Conservation (phyloP, 2,888 invertebrate genomes). For the Frankliniella fusca region DNA sequence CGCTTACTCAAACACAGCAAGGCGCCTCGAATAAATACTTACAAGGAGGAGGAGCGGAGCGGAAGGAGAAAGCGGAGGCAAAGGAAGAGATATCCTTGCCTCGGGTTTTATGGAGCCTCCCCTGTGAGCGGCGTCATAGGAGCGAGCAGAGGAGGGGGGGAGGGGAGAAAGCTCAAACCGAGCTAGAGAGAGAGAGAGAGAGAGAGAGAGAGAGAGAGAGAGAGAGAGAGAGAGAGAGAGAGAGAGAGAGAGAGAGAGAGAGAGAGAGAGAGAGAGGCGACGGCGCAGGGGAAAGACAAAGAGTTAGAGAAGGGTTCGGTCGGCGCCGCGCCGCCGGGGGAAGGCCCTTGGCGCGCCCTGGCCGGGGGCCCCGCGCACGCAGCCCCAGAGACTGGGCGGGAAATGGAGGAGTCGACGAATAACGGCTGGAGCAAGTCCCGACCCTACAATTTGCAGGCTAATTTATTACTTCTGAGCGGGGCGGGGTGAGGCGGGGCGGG, state of each 20-base stretch:
- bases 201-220: not conserved
- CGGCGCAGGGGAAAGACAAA: not conserved
- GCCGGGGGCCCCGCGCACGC: not conserved
- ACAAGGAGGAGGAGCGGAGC: no score
- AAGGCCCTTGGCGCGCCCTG: not conserved
- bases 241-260: slow-evolving; percentile 1
- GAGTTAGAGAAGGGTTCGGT: not conserved
- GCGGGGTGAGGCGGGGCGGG: not conserved
- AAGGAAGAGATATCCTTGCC: not conserved
- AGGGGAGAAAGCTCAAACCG: not conserved
- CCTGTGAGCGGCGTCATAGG: not conserved
- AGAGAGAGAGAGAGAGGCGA: not conserved
- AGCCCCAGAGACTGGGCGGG: not conserved
- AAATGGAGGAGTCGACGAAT: no score
- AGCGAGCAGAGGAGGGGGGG: not conserved
- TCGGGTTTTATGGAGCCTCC: not conserved
- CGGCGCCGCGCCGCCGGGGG: not conserved
- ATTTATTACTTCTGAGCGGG: slow-evolving; percentile 12
- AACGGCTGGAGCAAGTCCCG: slow-evolving; percentile 20
- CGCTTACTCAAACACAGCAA: no score
- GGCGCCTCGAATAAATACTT: no score
- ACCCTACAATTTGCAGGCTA: slow-evolving; percentile 21
- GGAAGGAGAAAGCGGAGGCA: not conserved
- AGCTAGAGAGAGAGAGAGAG: not conserved
- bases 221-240: not conserved